Evolutionary conservation across 2,113 vertebrate genomes (phyloP).

Genomic region (Puma concolor): DNA sequence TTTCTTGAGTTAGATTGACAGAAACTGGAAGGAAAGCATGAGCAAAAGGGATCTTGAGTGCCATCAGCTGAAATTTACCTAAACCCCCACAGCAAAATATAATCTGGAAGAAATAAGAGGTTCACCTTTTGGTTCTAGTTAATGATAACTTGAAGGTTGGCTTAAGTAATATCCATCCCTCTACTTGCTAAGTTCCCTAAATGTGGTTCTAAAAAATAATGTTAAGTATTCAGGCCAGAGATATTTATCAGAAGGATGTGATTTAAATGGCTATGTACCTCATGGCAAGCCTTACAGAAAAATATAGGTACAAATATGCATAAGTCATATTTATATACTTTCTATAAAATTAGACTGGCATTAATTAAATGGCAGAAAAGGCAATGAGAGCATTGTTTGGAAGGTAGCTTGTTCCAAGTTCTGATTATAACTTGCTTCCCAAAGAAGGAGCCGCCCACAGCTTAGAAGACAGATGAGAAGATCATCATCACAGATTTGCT

Average conservation of each 20-base stretch:
- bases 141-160: background rate
- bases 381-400: slow-evolving; percentile 79
- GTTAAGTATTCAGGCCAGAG: slow-evolving; percentile 44
- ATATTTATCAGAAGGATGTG: slow-evolving; percentile 51
- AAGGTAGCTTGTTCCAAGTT: slow-evolving; percentile 69
- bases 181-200: background rate
- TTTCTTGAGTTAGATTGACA: slow-evolving; percentile 20
- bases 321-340: slow-evolving; percentile 72
- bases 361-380: slow-evolving; percentile 80
- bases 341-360: slow-evolving; percentile 77
- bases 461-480: slow-evolving; percentile 78
- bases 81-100: background rate
- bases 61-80: slow-evolving; percentile 27
- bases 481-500: slow-evolving; percentile 73
- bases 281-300: background rate
- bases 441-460: slow-evolving; percentile 79
- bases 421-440: slow-evolving; percentile 79
- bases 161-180: background rate
- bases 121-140: background rate
- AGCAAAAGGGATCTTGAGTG: background rate
- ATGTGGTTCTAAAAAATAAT: background rate
- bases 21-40: background rate
- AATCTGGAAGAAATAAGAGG: background rate
- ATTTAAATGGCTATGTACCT: slow-evolving; percentile 49
- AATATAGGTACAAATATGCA: slow-evolving; percentile 72